Evolutionary conservation across 2,797 vertebrate species (phyloP), one percentile per base, ranked within the genome.

Genomic region (Anomalospiza imberbis): DNA sequence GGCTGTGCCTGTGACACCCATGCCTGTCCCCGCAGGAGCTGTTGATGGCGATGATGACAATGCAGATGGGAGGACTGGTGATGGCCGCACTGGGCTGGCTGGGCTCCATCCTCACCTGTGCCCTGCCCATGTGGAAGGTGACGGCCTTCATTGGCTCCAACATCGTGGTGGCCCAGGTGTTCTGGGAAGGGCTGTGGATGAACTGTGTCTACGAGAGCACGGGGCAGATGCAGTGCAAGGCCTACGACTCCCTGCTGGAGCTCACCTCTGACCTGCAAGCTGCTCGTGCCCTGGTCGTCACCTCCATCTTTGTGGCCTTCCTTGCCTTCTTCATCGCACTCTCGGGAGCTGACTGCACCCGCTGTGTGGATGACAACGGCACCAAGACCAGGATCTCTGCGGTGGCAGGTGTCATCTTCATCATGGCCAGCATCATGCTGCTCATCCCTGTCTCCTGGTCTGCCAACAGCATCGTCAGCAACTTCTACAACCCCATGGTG

Each of bases 111-210:
- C 94, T 99, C 81, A 98, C 98, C 96, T 99, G 98, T 1, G 98
- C 98, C 5, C 96, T 99, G 95, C 98, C 98, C 93, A 98, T 98
- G 98, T 99, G 98, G 98, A 98, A 98, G 97, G 98, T 99, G 93
- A 99, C 98, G 0, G 98, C 98, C 2, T 98, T 98, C 97, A 98
- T 98, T 0, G 98, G 98, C 88, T 98, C 98, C 76, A 98, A 98
- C 79, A 98, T 98, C 38, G 98, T 98, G 91, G 98, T 98, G 94
- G 98, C 98, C 70, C 99, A 99, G 98, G 98, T 99, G 73, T 99
- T 98, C 97, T 98, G 98, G 98, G 98, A 99, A 51, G 99, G 98
- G 47, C 86, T 99, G 93, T 99, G 98, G 98, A 98, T 99, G 98
- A 98, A 97, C 81, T 99, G 99, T 0, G 98, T 98, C 88, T 98